Conservation (phyloP, 2,797 vertebrate genomes). For the Philypnodon macrostomus region DNA sequence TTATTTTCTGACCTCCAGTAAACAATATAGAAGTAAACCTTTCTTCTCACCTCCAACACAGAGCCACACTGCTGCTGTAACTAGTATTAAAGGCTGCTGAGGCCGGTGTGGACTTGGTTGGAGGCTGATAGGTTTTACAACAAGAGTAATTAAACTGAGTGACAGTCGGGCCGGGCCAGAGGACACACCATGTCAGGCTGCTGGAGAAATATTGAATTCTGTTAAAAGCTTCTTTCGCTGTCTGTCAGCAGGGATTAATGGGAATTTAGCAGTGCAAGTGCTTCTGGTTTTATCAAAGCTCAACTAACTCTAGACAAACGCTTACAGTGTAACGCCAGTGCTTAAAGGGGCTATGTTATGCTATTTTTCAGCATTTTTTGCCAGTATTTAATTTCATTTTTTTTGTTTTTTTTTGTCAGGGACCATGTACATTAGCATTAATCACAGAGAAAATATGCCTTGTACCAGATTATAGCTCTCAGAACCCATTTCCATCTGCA, state of each 20-base stretch:
- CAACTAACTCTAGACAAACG: conserved; percentile 11
- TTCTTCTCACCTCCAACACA: neutral
- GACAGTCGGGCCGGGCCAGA: conserved; percentile 32
- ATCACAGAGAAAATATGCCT: too few relatives aligned
- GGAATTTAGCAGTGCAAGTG: conserved; percentile 32
- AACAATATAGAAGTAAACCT: too few relatives aligned
- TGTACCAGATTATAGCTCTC: too few relatives aligned
- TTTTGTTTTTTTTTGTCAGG: too few relatives aligned
- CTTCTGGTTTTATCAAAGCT: neutral
- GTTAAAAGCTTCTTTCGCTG: conserved; percentile 37
- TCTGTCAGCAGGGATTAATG: conserved; percentile 21
- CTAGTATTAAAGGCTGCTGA: conserved; percentile 17
- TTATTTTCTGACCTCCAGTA: too few relatives aligned
- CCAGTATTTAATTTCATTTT: too few relatives aligned
- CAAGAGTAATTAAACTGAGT: conserved; percentile 60
- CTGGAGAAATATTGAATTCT: conserved; percentile 54
- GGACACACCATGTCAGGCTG: conserved; percentile 24
- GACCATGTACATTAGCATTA: too few relatives aligned
- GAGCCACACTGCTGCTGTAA: conserved; percentile 3
- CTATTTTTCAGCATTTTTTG: too few relatives aligned
- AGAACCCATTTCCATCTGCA: too few relatives aligned
- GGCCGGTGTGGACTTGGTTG: conserved; percentile 17
- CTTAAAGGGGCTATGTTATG: too few relatives aligned
- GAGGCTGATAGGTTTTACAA: conserved; percentile 51
- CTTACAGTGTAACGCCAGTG: neutral